Conservation (phyloP, 2,888 invertebrate species). For the Calliphora vomitoria region DNA sequence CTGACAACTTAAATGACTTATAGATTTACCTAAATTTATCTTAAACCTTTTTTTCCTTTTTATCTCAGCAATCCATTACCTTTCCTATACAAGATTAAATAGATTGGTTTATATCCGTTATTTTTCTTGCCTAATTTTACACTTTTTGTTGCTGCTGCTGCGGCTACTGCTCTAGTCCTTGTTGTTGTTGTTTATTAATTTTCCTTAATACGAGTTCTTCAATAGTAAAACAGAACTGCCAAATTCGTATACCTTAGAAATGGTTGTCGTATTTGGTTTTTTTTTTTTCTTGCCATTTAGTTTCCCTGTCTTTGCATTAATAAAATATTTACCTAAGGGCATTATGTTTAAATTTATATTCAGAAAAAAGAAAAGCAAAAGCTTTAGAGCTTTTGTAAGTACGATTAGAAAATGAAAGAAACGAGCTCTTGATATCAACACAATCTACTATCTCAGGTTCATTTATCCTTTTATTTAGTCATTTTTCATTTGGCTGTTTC, state of each 20-base stretch:
- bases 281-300: slow-evolving; percentile 12
- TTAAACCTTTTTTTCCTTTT: neutral
- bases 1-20: slow-evolving; percentile 3
- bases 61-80: neutral
- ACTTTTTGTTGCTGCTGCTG: neutral
- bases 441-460: slow-evolving; percentile 24
- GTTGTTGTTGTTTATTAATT: neutral
- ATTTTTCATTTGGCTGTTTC: slow-evolving; percentile 31
- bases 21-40: slow-evolving; percentile 1
- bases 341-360: slow-evolving; percentile 8
- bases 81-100: neutral
- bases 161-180: neutral
- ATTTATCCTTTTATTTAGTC: slow-evolving; percentile 23
- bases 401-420: neutral
- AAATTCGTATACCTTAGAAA: neutral
- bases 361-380: neutral
- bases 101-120: neutral
- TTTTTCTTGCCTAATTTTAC: neutral
- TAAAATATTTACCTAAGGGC: slow-evolving; percentile 17
- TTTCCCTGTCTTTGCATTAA: slow-evolving; percentile 14
- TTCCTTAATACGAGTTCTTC: neutral
- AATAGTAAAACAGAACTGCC: neutral
- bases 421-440: slow-evolving; percentile 10
- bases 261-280: neutral
- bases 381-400: neutral